phyloP scores from a whole-genome alignment of 2,797 vertebrate genomes.

The Sebastes matsubarae region DNA sequence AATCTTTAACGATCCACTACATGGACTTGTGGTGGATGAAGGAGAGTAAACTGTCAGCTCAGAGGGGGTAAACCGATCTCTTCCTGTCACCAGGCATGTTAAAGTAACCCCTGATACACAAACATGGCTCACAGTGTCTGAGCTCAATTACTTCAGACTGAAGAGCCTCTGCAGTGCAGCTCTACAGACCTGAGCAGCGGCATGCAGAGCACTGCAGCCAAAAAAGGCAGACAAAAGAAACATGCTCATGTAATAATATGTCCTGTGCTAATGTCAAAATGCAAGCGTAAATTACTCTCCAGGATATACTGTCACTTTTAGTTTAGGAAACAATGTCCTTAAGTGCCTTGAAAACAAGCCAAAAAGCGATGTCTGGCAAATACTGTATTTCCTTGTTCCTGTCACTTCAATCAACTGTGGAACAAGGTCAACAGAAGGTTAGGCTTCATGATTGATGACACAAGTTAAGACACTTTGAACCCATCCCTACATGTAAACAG shows the following conservation, averaged over 20 bases:
- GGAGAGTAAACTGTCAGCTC: background rate
- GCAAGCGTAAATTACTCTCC: background rate
- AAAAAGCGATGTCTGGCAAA: background rate
- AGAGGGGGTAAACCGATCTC: background rate
- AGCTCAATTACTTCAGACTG: slow-evolving; percentile 62
- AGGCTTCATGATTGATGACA: background rate
- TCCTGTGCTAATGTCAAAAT: background rate
- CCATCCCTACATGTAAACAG: background rate
- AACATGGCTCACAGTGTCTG: slow-evolving; percentile 21
- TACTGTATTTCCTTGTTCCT: background rate
- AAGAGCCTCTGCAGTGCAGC: slow-evolving; percentile 82
- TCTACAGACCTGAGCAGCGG: slow-evolving; percentile 69
- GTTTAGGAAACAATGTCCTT: background rate
- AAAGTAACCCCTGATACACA: background rate
- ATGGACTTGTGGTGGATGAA: background rate
- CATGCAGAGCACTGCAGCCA: slow-evolving; percentile 55
- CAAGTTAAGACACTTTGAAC: background rate
- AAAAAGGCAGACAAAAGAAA: slow-evolving; percentile 8
- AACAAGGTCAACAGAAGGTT: background rate
- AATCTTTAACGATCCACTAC: background rate
- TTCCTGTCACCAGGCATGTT: background rate
- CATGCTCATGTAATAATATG: background rate
- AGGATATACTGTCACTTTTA: background rate
- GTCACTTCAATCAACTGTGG: background rate
- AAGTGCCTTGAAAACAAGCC: background rate